A percentile compares a stretch with the other conserved stretches of the same genome.
phyloP scores from a whole-genome alignment of 1,140 invertebrate genomes.

The Caligus rogercresseyi region DNA sequence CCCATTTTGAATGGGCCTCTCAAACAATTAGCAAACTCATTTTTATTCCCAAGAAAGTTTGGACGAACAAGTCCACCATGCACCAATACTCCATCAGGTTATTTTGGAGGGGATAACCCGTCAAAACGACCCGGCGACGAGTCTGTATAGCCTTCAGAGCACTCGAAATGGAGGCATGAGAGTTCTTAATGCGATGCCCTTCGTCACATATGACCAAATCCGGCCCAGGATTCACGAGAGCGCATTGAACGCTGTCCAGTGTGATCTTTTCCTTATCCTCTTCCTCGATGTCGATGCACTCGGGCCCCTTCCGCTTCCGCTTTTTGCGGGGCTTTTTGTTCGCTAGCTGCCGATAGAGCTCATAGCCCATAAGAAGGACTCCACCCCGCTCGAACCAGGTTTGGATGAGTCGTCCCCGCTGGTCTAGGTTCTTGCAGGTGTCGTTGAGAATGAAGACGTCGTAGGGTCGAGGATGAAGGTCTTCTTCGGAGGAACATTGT shows the following conservation, averaged over 20 bases:
- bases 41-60: slow-evolving; percentile 68
- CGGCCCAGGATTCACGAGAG: slow-evolving; percentile 74
- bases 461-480: slow-evolving; percentile 50
- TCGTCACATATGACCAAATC: slow-evolving; percentile 90
- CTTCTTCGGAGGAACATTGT: slow-evolving; percentile 7
- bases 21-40: slow-evolving; percentile 89
- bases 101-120: slow-evolving; percentile 91
- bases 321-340: slow-evolving; percentile 38
- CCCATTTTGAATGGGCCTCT: slow-evolving; percentile 80
- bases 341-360: slow-evolving; percentile 74
- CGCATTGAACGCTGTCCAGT: slow-evolving; percentile 62
- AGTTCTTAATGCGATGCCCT: slow-evolving; percentile 90
- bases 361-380: slow-evolving; percentile 91
- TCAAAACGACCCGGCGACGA: slow-evolving; percentile 69
- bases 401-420: slow-evolving; percentile 41
- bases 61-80: slow-evolving; percentile 88
- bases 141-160: slow-evolving; percentile 79
- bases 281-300: slow-evolving; percentile 36
- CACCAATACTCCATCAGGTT: slow-evolving; percentile 91
- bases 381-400: slow-evolving; percentile 44
- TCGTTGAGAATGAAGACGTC: slow-evolving; percentile 79
- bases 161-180: slow-evolving; percentile 75
- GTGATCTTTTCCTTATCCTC: slow-evolving; percentile 64
- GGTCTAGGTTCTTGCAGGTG: slow-evolving; percentile 67
- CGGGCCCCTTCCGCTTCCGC: slow-evolving; percentile 34